Evolutionary conservation across 2,113 vertebrate genomes (phyloP).

Genomic region (Tylochromis polylepis): DNA sequence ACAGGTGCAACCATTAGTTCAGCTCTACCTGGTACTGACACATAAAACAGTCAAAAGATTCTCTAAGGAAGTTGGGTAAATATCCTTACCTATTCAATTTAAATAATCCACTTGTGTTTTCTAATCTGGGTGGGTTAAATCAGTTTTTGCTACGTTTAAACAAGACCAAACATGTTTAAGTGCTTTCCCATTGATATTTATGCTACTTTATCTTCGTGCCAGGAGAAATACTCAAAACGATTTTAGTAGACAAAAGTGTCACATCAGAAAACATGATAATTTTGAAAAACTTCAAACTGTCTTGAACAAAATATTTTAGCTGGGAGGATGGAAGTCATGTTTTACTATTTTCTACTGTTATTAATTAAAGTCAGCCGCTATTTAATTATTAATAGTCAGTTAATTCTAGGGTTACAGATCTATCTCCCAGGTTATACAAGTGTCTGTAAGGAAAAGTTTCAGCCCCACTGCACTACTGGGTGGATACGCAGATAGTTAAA

Average conservation of each 20-base stretch:
- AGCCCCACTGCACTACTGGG: neutral
- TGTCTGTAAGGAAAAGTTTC: neutral
- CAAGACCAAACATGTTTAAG: neutral
- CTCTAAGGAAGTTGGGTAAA: neutral
- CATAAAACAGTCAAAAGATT: neutral
- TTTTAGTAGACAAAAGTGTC: neutral
- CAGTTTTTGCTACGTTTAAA: neutral
- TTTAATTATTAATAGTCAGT: neutral
- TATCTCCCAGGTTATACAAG: neutral
- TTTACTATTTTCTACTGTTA: neutral
- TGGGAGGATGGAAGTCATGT: neutral
- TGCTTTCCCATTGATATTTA: neutral
- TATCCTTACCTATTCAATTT: neutral
- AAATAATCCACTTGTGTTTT: too few species aligned
- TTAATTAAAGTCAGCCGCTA: neutral
- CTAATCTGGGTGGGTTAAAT: neutral
- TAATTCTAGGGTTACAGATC: too few species aligned
- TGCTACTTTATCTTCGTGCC: neutral
- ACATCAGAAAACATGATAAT: neutral
- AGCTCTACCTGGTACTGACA: neutral
- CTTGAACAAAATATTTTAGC: neutral
- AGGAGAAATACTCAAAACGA: neutral
- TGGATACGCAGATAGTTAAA: fast-evolving
- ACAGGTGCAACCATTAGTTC: neutral
- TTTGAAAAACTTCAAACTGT: neutral